A percentile compares a stretch with the other conserved stretches of the same genome.
These are phyloP conservation scores for Corythucha ciliata DNA, from an alignment of 2,888 invertebrate species.

Conservation along the genomic window DNA sequence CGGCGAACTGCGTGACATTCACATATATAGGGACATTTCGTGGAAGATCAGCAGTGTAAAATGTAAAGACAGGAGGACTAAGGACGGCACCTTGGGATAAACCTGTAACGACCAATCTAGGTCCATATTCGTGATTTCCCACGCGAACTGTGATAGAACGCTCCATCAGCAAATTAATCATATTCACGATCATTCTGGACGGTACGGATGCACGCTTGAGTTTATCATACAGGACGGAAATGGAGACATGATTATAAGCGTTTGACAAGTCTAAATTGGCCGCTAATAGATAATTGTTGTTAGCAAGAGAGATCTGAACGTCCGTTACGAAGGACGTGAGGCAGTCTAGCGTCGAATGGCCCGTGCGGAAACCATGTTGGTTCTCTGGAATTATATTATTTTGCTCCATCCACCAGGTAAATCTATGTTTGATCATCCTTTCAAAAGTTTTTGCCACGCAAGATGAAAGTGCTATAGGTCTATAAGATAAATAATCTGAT, in stretches of 20 bases:
- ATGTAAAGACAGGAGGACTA: slow-evolving; percentile 13
- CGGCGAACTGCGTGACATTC: slow-evolving; percentile 19
- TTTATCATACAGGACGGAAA: slow-evolving; percentile 11
- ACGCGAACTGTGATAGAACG: neutral
- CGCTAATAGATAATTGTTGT: slow-evolving; percentile 13
- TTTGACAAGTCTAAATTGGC: slow-evolving; percentile 14
- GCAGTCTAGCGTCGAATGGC: slow-evolving; percentile 13
- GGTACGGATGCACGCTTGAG: no score
- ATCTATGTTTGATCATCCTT: slow-evolving; percentile 13
- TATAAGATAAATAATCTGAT: slow-evolving; percentile 3
- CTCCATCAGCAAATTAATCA: neutral
- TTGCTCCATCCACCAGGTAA: slow-evolving; percentile 20
- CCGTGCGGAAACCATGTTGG: slow-evolving; percentile 22
- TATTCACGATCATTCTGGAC: neutral
- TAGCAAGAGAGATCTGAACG: slow-evolving; percentile 5
- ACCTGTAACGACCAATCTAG: neutral
- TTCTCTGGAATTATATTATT: slow-evolving; percentile 16
- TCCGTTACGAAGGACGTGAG: slow-evolving; percentile 1
- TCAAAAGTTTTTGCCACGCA: slow-evolving; percentile 23
- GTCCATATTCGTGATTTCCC: neutral
- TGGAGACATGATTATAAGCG: slow-evolving; percentile 22
- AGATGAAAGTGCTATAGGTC: slow-evolving; percentile 21
- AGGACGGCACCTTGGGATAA: slow-evolving; percentile 11
- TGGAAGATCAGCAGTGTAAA: slow-evolving; percentile 4
- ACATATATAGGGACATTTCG: slow-evolving; percentile 1